Evolutionary conservation across 2,797 vertebrate species (phyloP), one percentile per base, ranked within the genome.

Genomic region (Peromyscus eremicus): DNA sequence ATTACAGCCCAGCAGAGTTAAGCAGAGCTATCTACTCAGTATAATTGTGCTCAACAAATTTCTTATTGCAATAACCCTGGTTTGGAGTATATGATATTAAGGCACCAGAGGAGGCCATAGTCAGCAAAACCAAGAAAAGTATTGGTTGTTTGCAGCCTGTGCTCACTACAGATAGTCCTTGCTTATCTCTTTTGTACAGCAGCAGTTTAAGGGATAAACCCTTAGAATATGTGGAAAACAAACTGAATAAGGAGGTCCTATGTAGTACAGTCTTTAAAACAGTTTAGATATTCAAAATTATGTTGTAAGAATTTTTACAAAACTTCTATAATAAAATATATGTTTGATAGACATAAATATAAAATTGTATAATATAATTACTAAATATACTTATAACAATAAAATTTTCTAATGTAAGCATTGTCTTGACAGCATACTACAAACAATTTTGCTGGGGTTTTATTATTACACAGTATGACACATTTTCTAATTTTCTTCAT

Each of bases 31-130:
- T 96, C 83, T 95, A 46, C 87, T 70, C 71, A 84, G 89, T 14
- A 11, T 91, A 95, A 97, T 91, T 95, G 81, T 92, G 94, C 79
- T 82, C 94, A 98, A 95, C 60, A 95, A 93, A 86, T 92, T 95
- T 89, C 77, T 81, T 95, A 66, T 19, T 75, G 85, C 40, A 70
- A 46, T 94, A 90, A 49, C 73, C 43, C 49, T 85, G 46, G 88
- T 89, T 86, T 89, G 29, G 29, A 85, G 27, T 29, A 37, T 5
- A 85, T 62, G 90, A 91, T 92, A 93, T 46, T 71, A 94, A 88
- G 55, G 25, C 77, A 82, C 27, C 5, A 32, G 43, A 79, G 32
- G 49, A 92, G 12, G 11, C 52, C 11, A 37, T 4, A 34, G 66
- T 96, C 80, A 96, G 92, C 93, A 94, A 60, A 93, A 89, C 11